Evolutionary conservation across 2,113 vertebrate species (phyloP).

Genomic region (Corythoichthys intestinalis): DNA sequence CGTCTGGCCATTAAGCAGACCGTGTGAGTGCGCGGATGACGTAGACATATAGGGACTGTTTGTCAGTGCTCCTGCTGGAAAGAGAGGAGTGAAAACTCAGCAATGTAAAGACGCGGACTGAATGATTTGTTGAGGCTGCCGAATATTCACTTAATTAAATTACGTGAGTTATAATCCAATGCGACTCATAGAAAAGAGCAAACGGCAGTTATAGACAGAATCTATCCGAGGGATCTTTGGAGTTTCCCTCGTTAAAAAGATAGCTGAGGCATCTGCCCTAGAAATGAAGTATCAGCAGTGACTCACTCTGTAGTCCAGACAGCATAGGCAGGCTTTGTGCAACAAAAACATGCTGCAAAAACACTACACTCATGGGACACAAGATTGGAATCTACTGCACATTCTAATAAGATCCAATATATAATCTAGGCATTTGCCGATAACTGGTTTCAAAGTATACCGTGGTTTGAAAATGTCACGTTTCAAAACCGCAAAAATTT

Average conservation of each 20-base stretch:
- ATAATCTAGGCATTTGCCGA: too few relatives aligned
- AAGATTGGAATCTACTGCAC: conserved; percentile 6
- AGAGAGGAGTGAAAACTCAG: conserved; percentile 18
- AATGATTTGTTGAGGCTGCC: conserved; percentile 3
- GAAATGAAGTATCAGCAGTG: conserved; percentile 31
- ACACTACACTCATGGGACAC: conserved; percentile 6
- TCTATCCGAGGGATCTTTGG: conserved; percentile 1
- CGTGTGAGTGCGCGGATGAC: conserved; percentile 82
- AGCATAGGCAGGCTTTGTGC: conserved; percentile 14
- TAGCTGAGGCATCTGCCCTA: conserved; percentile 4
- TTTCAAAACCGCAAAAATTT: too few relatives aligned
- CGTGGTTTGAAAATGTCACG: too few relatives aligned
- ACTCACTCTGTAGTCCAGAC: conserved; percentile 52
- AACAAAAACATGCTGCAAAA: conserved; percentile 26
- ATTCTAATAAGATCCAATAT: not conserved
- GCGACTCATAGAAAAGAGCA: not conserved
- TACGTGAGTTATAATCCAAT: not conserved
- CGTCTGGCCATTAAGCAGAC: conserved; percentile 78
- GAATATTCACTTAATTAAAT: not conserved
- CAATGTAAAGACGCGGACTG: not conserved
- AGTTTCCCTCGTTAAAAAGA: conserved; percentile 3
- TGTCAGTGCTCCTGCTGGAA: conserved; percentile 75
- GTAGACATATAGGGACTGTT: conserved; percentile 85
- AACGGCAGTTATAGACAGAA: conserved; percentile 4
- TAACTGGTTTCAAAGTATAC: too few relatives aligned